Percentiles rank a stretch among this genome's conserved stretches.
phyloP scores from a whole-genome alignment of 1,140 invertebrate species.

The Bicyclus anynana region DNA sequence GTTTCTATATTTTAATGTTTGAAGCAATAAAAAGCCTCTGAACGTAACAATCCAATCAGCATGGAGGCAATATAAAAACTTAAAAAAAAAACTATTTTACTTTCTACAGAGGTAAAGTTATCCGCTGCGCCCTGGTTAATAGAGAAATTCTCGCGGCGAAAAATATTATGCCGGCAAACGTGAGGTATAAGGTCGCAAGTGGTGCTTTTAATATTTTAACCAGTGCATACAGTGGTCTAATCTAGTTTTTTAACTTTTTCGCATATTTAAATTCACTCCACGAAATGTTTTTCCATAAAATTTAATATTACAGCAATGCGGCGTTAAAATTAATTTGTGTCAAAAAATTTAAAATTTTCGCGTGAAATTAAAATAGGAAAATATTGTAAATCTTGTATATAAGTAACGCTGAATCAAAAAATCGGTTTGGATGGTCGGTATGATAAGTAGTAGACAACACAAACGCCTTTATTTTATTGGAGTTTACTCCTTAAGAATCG shows the following conservation, averaged over 20 bases:
- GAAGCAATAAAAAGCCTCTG: slow-evolving; percentile 1
- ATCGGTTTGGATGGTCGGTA: too few relatives aligned
- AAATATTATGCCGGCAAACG: slow-evolving; percentile 10
- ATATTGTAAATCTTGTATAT: too few relatives aligned
- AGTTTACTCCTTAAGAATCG: too few relatives aligned
- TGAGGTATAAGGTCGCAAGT: slow-evolving; percentile 12
- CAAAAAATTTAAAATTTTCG: background rate
- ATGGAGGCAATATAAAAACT: slow-evolving; percentile 13
- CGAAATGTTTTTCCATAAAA: background rate
- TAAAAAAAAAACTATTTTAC: slow-evolving; percentile 9
- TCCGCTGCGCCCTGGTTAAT: slow-evolving; percentile 6
- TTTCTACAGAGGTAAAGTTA: slow-evolving; percentile 8
- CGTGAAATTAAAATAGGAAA: background rate
- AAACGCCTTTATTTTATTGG: too few relatives aligned
- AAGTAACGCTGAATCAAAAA: too few relatives aligned
- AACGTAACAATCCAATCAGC: slow-evolving; percentile 16
- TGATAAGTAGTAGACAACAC: too few relatives aligned
- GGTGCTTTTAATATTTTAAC: slow-evolving; percentile 16
- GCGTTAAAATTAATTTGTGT: background rate
- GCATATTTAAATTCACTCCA: background rate
- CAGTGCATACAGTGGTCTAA: slow-evolving; percentile 10
- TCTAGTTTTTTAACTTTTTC: slow-evolving; percentile 10
- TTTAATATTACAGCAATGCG: background rate
- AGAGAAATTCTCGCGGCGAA: slow-evolving; percentile 15
- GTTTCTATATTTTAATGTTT: background rate